phyloP scores from a whole-genome alignment of 2,113 vertebrate genomes.

The Anser cygnoides region DNA sequence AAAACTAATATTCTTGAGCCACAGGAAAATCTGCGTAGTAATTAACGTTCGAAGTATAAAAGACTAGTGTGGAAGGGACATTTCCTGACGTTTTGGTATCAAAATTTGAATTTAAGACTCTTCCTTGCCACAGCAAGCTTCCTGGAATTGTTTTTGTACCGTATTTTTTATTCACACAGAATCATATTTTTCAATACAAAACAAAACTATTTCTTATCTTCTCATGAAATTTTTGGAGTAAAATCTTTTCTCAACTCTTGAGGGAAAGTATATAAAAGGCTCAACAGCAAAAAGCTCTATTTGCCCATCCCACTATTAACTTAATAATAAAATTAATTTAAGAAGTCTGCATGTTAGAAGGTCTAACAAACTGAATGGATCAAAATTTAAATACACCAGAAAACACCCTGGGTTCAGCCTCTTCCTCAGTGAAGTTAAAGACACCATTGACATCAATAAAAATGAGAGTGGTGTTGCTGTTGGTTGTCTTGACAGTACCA shows the following conservation, averaged over 20 bases:
- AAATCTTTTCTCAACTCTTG: not conserved
- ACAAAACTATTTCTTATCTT: not conserved
- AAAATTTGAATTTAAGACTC: not conserved
- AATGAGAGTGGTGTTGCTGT: not conserved
- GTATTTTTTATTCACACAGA: not conserved
- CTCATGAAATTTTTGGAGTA: not conserved
- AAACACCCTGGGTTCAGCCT: not conserved
- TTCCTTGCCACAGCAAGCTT: not conserved
- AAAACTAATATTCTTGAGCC: not conserved
- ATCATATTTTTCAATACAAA: not conserved
- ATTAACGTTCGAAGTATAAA: not conserved
- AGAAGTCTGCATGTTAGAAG: not conserved
- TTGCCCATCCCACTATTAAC: not conserved
- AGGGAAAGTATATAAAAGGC: not conserved
- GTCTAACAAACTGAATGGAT: not conserved
- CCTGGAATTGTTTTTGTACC: not conserved
- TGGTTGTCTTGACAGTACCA: not conserved
- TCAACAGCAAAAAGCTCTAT: not conserved
- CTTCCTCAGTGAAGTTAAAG: not conserved
- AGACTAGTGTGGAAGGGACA: not conserved
- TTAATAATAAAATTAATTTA: not conserved
- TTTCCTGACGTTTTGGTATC: not conserved
- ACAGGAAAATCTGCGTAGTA: not conserved
- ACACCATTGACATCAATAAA: not conserved
- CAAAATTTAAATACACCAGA: not conserved